Evolutionary conservation across 2,797 vertebrate species (phyloP), one percentile per base, ranked within the genome.

Genomic region (Steatocranus sp.): DNA sequence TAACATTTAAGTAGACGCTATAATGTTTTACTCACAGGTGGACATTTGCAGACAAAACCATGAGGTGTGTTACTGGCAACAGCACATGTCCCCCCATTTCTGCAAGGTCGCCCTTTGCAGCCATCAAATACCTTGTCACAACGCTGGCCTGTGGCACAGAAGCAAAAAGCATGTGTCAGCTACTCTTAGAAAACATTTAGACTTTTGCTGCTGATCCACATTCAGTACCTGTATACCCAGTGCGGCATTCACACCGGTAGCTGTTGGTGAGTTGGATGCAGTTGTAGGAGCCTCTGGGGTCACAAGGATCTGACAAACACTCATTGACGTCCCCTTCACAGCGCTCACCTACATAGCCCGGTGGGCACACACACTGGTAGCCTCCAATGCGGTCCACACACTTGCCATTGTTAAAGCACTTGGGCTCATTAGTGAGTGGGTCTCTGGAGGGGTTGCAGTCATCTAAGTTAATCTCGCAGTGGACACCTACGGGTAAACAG

Each of bases 261-360:
- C 97, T 98, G 7, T 99, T 99, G 88, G 98, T 95, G 6, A 98
- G 97, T 94, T 99, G 99, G 81, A 99, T 96, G 32, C 98, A 99
- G 96, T 98, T 98, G 96, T 98, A 98, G 46, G 98, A 98, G 23
- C 99, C 99, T 0, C 96, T 96, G 32, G 96, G 92, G 4, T 99
- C 98, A 7, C 98, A 99, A 20, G 99, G 99, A 93, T 99, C 98
- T 30, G 98, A 99, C 87, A 99, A 94, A 87, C 98, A 99, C 94
- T 99, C 98, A 1, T 99, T 99, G 86, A 99, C 98, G 0, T 99
- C 99, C 0, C 99, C 99, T 90, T 99, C 98, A 7, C 99, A 99
- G 85, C 98, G 98, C 88, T 99, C 98, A 1, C 99, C 99, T 5
- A 99, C 98, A 2, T 99, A 99, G 86, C 99, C 99, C 0, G 97